Base-by-base conservation (phyloP, 2,797 vertebrate species). In the Hybognathus amarus region DNA sequence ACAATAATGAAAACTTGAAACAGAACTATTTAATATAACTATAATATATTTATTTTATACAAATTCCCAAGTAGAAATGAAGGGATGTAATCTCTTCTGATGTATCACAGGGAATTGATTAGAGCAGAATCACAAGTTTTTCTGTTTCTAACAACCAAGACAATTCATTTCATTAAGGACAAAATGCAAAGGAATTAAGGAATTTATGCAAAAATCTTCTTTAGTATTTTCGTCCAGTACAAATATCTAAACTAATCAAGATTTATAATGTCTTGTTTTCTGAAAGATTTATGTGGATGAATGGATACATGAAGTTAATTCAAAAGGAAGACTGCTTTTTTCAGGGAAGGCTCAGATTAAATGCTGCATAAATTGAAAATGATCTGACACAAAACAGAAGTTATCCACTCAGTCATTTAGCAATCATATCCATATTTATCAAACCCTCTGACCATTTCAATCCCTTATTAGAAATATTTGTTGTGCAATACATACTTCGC, bases 151-250 rank as follows among this genome's bases (percentile, higher is more conserved):
- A 56, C 12, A 54, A 74, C 20, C 2, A 54, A 74, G 5, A 52
- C 20, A 24, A 24, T n/a, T 52, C 7, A 63, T 38, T 38, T 56
- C 18, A 38, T 38, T 36, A 56, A 27, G n/a, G n/a, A n/a, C n/a
- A n/a, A n/a, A n/a, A n/a, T n/a, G n/a, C n/a, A n/a, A n/a, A n/a
- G n/a, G n/a, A n/a, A n/a, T n/a, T n/a, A n/a, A n/a, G n/a, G n/a
- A n/a, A n/a, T n/a, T n/a, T n/a, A n/a, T n/a, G n/a, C 47, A 52
- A 74, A 71, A 74, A 52, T 22, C 10, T 50, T 71, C 13, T 47
- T 47, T 1, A 27, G 1, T 30, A 18, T 71, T 27, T 69, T 9
- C 18, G 42, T 9, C 27, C 10, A 52, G 5, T 73, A 22, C 45
- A 27, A n/a, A 38, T 74, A 36, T 36, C 12, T 13, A 7, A 54